phyloP scores from a whole-genome alignment of 2,113 vertebrate genomes.

The Lampris incognitus region DNA sequence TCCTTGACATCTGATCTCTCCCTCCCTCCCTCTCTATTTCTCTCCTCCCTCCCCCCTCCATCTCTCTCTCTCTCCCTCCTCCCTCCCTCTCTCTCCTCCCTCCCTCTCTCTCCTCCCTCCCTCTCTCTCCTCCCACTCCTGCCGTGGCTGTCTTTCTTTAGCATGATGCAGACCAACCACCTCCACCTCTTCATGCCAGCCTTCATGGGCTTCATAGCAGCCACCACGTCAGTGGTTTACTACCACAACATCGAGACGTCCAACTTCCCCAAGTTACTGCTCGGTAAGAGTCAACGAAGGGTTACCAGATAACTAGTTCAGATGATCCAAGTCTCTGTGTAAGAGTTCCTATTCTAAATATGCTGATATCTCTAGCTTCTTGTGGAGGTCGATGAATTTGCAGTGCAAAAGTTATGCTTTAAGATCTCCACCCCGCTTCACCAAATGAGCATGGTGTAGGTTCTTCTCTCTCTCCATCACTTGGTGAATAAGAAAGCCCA shows the following conservation, averaged over 20 bases:
- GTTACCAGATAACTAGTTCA: too few relatives aligned
- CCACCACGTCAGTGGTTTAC: slow-evolving; percentile 95
- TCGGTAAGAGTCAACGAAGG: slow-evolving; percentile 85
- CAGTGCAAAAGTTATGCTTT: too few relatives aligned
- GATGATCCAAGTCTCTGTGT: too few relatives aligned
- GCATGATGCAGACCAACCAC: slow-evolving; percentile 85
- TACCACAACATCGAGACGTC: slow-evolving; percentile 99
- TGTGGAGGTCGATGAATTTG: too few relatives aligned
- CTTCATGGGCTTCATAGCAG: slow-evolving; percentile 96
- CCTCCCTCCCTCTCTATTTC: slow-evolving; percentile 3
- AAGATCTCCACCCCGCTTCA: too few relatives aligned
- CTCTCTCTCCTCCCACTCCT: not conserved
- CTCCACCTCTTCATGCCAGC: slow-evolving; percentile 96
- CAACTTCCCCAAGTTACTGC: slow-evolving; percentile 96
- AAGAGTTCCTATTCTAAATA: too few relatives aligned
- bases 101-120: slow-evolving; percentile 11
- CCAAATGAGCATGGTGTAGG: too few relatives aligned
- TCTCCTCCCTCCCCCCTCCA: slow-evolving; percentile 1
- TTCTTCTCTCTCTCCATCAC: too few relatives aligned
- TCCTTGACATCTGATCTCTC: not conserved
- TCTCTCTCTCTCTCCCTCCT: slow-evolving; percentile 1
- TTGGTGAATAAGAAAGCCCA: too few relatives aligned
- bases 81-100: not conserved
- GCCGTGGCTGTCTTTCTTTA: slow-evolving; percentile 48
- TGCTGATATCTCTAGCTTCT: too few relatives aligned